Evolutionary conservation across 2,888 invertebrate species (phyloP), one percentile per base, ranked within the genome.

Genomic region (Epinotia brunnichana): DNA sequence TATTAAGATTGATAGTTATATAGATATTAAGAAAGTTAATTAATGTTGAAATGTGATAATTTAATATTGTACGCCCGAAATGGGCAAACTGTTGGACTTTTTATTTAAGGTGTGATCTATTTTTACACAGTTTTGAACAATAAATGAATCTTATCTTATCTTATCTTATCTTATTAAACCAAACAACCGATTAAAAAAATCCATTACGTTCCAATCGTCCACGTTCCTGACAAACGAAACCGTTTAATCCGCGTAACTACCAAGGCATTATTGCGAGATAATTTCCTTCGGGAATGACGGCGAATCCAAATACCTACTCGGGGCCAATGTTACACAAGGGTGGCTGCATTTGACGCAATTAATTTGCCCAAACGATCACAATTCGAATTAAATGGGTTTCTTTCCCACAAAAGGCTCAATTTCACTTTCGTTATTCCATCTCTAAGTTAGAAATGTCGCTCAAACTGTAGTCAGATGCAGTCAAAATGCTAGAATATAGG

Each of bases 251-350:
- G 7, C 29, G 41, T 56, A 62, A 56, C 67, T 68, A 62, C 39
- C n/a, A 57, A 44, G 53, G 61, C 67, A 56, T 56, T 66, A 71
- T 59, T 41, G 59, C 39, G 21, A 56, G 68, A 68, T 72, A 72
- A 72, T 72, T 72, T 72, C 72, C 72, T 72, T 24, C 51, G 72
- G 62, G 72, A 72, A 29, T 57, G 41, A 29, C 60, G 11, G 21
- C 29, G 71, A 67, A 66, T 71, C 35, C 67, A 61, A 71, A 71
- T 67, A 61, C 54, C 71, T 54, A 66, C 66, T 71, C 67, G 67
- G 66, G 44, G 29, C 53, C 44, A 66, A 70, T 60, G 70, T 67
- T 67, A 67, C 64, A 70, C 70, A 17, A 41, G 57, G 63, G 44
- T 54, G 21, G 64, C 19, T 71, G 67, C 61, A 61, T 67, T 66